These are phyloP conservation scores for Nematolebias whitei DNA, from an alignment of 2,113 vertebrate species.

Conservation along the genomic window DNA sequence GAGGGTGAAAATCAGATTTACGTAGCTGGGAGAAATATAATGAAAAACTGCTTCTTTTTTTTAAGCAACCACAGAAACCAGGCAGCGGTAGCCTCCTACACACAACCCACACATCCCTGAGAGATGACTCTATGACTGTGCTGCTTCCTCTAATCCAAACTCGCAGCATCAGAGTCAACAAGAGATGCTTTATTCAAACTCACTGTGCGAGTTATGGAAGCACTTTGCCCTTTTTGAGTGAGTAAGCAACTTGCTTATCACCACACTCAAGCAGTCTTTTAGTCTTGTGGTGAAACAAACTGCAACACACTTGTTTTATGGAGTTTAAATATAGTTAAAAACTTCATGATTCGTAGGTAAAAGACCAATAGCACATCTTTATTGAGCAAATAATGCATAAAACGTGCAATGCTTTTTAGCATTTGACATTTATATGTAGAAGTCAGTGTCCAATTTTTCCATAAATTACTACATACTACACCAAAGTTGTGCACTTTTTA, in stretches of 20 bases:
- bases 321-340: too few relatives aligned
- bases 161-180: conserved; percentile 27
- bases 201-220: conserved; percentile 32
- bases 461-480: too few relatives aligned
- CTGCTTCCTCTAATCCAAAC: conserved; percentile 30
- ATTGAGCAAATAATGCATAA: background rate
- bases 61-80: conserved; percentile 34
- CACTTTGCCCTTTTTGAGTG: conserved; percentile 39
- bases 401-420: background rate
- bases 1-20: conserved; percentile 28
- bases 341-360: too few relatives aligned
- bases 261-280: conserved; percentile 3
- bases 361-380: background rate
- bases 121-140: conserved; percentile 34
- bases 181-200: conserved; percentile 39
- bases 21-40: conserved; percentile 26
- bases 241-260: conserved; percentile 35
- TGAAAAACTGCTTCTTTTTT: conserved; percentile 1
- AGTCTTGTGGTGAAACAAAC: conserved; percentile 10
- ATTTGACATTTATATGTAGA: background rate
- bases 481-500: too few relatives aligned
- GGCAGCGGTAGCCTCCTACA: conserved; percentile 46
- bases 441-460: too few relatives aligned
- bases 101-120: conserved; percentile 54
- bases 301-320: too few relatives aligned